Evolutionary conservation across 2,797 vertebrate genomes (phyloP).

Genomic region (Darevskia nairensis): DNA sequence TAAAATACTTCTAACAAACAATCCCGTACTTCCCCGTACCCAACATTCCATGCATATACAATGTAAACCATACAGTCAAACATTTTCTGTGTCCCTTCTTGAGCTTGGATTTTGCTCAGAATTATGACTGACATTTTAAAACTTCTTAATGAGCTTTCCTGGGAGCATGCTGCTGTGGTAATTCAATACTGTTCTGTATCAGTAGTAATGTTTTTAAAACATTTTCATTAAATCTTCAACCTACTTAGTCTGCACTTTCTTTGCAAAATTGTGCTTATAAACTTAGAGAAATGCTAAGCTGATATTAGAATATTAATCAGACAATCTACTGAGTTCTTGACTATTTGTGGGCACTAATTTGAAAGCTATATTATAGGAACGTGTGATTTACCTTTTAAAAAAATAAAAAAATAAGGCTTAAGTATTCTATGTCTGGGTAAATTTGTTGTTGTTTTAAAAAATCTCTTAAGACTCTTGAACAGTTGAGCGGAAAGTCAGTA

Average conservation of each 20-base stretch:
- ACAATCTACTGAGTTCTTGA: constrained; percentile 13
- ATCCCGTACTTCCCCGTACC: no score
- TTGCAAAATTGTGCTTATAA: constrained; percentile 39
- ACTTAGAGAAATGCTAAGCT: constrained; percentile 19
- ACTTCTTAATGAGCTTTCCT: background rate
- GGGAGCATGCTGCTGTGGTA: background rate
- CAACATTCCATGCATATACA: no score
- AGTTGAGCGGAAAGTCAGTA: constrained; percentile 31
- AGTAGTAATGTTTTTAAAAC: constrained; percentile 44
- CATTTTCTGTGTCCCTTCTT: background rate
- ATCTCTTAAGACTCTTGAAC: constrained; percentile 27
- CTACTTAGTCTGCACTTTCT: constrained; percentile 49
- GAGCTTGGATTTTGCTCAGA: background rate
- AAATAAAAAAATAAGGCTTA: background rate
- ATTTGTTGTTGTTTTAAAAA: constrained; percentile 28
- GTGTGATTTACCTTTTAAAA: constrained; percentile 8
- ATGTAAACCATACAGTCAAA: no score
- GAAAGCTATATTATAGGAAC: constrained; percentile 22
- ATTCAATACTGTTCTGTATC: background rate
- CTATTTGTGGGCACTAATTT: constrained; percentile 17
- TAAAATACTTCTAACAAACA: no score
- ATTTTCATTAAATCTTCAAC: constrained; percentile 46
- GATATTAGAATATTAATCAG: constrained; percentile 49
- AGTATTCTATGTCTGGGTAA: background rate
- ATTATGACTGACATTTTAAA: background rate